Base-by-base conservation (phyloP, 2,113 vertebrate genomes). In the Panthera uncia region DNA sequence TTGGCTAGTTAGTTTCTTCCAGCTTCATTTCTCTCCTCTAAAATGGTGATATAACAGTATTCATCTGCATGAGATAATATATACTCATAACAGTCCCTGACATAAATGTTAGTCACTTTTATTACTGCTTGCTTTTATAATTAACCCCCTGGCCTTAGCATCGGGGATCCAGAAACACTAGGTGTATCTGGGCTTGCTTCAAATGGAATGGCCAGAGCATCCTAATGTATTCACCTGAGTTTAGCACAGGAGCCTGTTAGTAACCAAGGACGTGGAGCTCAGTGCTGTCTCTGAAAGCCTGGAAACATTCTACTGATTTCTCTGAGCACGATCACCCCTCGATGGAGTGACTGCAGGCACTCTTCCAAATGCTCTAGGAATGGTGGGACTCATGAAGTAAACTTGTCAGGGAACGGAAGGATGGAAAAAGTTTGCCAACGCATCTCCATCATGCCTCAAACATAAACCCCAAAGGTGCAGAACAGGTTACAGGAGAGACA, bases 381-480 rank as follows among this genome's bases (percentile, higher is more conserved):
- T 1, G 12, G 89, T 3, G 15, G 36, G 61, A 92, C 84, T 97
- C 91, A 96, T 66, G 82, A 52, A 65, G 50, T 71, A 91, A 0
- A 73, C 50, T 5, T 15, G 3, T 45, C 21, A 78, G 55, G 48
- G 16, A 41, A 41, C 10, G 0, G 4, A 57, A 27, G 19, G 63
- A 63, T 27, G 31, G 50, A 85, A 61, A 4, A 5, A 23, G 68
- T 50, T 83, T 52, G 25, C 0, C 31, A 85, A 82, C 4, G 74
- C 41, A 45, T 45, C 52, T 31, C 87, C 0, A 1, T 0, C 29
- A 80, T 19, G 61, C 27, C 52, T 76, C 48, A 41, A 92, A 83
- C 16, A 38, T 52, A 95, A 93, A 78, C 38, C 66, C 82, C 50
- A 63, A 48, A 88, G 33, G 41, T 48, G 7, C 27, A 41, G 69